Base-by-base conservation (phyloP, 2,797 vertebrate species). In the Limnodromus scolopaceus region DNA sequence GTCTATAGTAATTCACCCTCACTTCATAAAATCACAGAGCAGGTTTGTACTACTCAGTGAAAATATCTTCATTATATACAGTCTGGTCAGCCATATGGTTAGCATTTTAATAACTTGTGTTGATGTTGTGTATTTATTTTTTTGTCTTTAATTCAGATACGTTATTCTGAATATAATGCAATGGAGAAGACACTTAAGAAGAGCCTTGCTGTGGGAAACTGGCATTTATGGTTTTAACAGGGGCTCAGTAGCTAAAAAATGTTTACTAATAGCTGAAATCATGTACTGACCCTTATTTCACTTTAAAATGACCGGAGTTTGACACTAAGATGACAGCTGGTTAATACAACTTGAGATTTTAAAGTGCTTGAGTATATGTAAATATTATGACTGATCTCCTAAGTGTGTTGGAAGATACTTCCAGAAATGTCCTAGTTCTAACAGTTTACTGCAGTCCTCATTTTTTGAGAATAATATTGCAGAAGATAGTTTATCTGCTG, bases 331-430 rank as follows among this genome's bases (percentile, higher is more conserved):
- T 98, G 97, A 98, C 98, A 98, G 98, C 97, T 98, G 98, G 96
- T 96, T 98, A 97, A 96, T 95, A 90, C 96, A 98, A 94, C 96
- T 98, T 98, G 97, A 98, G 96, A 98, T 98, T 97, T 97, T 97
- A 98, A 98, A 98, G 97, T 97, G 93, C 97, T 96, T 96, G 93
- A 96, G 97, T 97, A 91, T 97, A 94, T 98, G 91, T 98, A 98
- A 98, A 98, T 98, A 98, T 98, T 98, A 98, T 98, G 98, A 98
- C 96, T 97, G 97, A 98, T 97, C 60, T 71, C 87, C 43, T 90
- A 92, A 97, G 95, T n/a, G 76, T 96, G 92, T 96, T 98, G 96
- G 98, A 97, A 97, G 97, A 97, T 92, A 74, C 93, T 97, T 95
- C 81, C 94, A 97, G 90, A 96, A 97, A 96, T 97, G 93, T 97